phyloP scores from a whole-genome alignment of 2,797 vertebrate genomes.

The Tamandua tetradactyla region DNA sequence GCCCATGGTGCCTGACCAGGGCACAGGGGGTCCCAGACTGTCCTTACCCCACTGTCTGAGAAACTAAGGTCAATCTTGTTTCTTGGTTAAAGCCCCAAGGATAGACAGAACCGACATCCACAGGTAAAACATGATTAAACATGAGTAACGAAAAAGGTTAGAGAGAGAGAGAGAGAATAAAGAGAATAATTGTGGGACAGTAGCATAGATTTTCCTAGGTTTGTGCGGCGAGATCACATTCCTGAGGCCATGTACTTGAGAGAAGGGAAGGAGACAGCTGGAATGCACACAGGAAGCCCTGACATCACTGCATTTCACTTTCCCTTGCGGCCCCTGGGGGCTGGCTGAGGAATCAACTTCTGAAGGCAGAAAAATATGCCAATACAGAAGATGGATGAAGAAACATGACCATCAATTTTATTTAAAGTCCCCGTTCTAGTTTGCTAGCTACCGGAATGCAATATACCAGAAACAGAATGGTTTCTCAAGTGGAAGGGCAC shows the following conservation, averaged over 20 bases:
- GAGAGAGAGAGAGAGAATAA: neutral
- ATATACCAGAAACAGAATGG: no score
- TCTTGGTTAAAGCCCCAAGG: neutral
- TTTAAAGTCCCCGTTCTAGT: no score
- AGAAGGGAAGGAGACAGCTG: neutral
- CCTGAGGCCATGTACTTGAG: neutral
- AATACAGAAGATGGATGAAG: neutral
- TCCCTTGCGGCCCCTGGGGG: neutral
- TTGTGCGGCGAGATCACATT: neutral
- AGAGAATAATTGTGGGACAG: neutral
- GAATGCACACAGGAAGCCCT: neutral
- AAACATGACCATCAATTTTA: neutral
- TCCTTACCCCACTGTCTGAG: neutral
- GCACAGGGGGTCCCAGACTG: no score
- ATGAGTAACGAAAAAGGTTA: neutral
- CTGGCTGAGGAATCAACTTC: neutral
- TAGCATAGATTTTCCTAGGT: neutral
- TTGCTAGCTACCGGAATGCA: no score
- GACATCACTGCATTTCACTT: neutral
- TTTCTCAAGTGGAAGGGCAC: no score
- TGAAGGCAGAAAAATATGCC: neutral
- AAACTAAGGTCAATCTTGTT: neutral
- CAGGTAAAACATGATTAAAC: neutral
- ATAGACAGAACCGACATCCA: neutral
- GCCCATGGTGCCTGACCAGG: neutral